These are phyloP conservation scores for Lipophrys pholis DNA, from an alignment of 2,113 vertebrate genomes.

Conservation along the genomic window DNA sequence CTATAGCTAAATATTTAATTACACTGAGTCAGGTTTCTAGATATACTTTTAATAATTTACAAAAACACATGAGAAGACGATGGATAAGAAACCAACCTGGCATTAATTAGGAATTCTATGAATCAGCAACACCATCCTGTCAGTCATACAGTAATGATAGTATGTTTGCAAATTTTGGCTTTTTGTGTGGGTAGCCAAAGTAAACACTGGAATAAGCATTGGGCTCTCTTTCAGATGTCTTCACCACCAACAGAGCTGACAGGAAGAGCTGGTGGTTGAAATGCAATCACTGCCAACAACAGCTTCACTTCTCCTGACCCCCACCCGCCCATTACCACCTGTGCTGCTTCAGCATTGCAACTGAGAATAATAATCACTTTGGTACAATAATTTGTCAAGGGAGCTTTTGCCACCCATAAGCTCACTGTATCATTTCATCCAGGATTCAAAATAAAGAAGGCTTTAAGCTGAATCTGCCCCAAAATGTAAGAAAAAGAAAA, in stretches of 20 bases:
- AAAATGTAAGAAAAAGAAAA: not conserved
- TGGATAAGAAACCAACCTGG: slow-evolving; percentile 12
- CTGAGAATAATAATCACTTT: not conserved
- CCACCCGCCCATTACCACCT: not conserved
- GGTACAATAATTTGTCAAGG: not conserved
- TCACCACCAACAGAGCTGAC: slow-evolving; percentile 3
- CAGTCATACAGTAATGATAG: slow-evolving; percentile 23
- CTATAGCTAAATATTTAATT: not conserved
- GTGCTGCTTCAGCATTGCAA: not conserved
- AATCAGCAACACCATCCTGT: slow-evolving; percentile 41
- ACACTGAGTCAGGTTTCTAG: not conserved
- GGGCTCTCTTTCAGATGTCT: not conserved
- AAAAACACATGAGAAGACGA: not conserved
- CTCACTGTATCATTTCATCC: slow-evolving; percentile 5
- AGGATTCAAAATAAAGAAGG: slow-evolving; percentile 1
- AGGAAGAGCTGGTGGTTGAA: not conserved
- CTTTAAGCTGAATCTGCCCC: slow-evolving; percentile 28
- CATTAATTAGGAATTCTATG: slow-evolving; percentile 16
- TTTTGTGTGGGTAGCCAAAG: slow-evolving; percentile 5
- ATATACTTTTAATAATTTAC: slow-evolving; percentile 10
- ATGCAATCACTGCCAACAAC: not conserved
- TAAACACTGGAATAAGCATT: not conserved
- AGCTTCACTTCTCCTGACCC: too few species aligned
- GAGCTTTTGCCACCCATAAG: not conserved
- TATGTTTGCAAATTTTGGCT: not conserved